A percentile compares a stretch with the other conserved stretches of the same genome.
These are phyloP conservation scores for Philereme transversata DNA, from an alignment of 2,888 invertebrate genomes.

Conservation along the genomic window DNA sequence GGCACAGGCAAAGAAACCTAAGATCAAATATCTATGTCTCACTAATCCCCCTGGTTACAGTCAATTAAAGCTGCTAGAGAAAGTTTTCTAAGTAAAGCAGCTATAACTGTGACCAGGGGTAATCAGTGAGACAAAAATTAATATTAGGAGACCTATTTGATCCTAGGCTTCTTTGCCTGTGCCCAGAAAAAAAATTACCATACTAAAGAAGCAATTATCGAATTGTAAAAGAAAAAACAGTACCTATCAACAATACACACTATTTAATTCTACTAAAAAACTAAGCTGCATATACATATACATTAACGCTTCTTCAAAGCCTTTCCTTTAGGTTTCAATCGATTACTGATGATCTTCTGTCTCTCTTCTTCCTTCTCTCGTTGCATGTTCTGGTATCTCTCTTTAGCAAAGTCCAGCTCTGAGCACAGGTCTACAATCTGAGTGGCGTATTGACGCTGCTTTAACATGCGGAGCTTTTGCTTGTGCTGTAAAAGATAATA, in stretches of 20 bases:
- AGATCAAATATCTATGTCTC: no score
- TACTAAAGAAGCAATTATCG: background rate
- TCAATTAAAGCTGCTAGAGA: no score
- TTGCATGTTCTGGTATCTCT: constrained; percentile 79
- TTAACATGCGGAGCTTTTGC: constrained; percentile 84
- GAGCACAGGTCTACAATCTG: constrained; percentile 84
- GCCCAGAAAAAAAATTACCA: background rate
- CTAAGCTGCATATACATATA: constrained; percentile 35
- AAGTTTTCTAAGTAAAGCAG: no score
- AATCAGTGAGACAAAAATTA: no score
- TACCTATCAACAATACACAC: constrained; percentile 8
- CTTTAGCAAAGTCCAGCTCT: constrained; percentile 89
- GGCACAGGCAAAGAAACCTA: no score
- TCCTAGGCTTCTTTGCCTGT: no score
- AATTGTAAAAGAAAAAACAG: background rate
- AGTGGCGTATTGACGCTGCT: constrained; percentile 84
- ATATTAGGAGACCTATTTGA: no score
- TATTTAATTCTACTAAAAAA: constrained; percentile 16
- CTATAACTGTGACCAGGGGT: no score
- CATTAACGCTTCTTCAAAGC: constrained; percentile 61
- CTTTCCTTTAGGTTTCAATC: constrained; percentile 89
- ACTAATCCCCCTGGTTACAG: no score
- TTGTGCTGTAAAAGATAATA: constrained; percentile 70
- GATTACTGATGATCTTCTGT: constrained; percentile 80
- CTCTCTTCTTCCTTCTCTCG: constrained; percentile 72